Conservation (phyloP, 1,140 invertebrate species). For the Neodiprion pinetum region DNA sequence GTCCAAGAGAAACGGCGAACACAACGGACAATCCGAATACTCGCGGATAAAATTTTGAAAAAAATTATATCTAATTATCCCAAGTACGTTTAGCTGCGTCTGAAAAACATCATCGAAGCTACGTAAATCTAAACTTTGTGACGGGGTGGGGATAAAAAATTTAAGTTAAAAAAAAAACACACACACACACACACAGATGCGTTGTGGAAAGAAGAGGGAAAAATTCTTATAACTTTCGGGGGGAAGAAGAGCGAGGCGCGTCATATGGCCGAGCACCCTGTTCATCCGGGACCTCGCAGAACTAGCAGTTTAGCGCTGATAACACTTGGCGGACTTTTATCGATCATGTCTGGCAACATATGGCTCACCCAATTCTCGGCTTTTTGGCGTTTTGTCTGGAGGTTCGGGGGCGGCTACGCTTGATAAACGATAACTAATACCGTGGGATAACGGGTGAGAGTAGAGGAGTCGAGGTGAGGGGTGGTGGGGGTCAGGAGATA, state of each 20-base stretch:
- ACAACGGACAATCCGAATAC: background rate
- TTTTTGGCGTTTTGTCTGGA: slow-evolving; percentile 42
- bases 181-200: background rate
- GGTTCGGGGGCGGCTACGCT: slow-evolving; percentile 10
- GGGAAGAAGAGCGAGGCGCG: too few relatives aligned
- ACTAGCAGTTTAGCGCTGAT: slow-evolving; percentile 55
- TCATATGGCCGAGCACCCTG: too few relatives aligned
- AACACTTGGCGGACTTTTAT: slow-evolving; percentile 47
- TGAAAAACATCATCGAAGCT: background rate
- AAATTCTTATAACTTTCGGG: too few relatives aligned
- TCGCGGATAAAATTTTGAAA: background rate
- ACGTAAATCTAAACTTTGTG: background rate
- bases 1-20: slow-evolving; percentile 6
- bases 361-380: slow-evolving; percentile 50
- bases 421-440: slow-evolving; percentile 57
- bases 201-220: too few relatives aligned
- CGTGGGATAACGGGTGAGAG: slow-evolving; percentile 16
- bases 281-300: slow-evolving; percentile 41
- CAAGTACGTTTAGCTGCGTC: too few relatives aligned
- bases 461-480: slow-evolving; percentile 27
- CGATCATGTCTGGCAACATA: slow-evolving; percentile 58
- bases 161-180: background rate
- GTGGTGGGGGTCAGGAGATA: slow-evolving; percentile 27
- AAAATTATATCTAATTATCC: too few relatives aligned
- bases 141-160: background rate